These are phyloP conservation scores for Nycticebus coucang DNA, from an alignment of 2,113 vertebrate species.

Conservation along the genomic window DNA sequence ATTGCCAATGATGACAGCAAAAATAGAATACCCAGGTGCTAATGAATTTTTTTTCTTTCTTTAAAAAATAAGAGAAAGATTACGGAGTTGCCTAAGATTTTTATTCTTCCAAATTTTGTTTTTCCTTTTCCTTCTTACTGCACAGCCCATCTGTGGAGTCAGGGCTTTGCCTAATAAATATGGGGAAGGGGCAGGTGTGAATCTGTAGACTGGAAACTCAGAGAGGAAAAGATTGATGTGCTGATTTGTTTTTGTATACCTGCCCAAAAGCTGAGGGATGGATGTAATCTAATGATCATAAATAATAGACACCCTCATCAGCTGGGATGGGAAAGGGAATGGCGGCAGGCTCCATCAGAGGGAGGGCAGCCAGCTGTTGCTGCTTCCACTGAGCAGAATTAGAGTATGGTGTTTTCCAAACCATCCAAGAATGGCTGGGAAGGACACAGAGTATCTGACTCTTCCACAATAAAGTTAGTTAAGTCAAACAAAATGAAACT, in stretches of 20 bases:
- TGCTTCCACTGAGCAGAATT: not conserved
- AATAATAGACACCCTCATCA: constrained; percentile 65
- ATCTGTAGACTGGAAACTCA: constrained; percentile 53
- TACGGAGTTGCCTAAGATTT: not conserved
- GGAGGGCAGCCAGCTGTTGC: constrained; percentile 57
- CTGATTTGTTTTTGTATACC: constrained; percentile 54
- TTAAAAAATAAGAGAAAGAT: not conserved
- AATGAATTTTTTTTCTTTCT: not conserved
- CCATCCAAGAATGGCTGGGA: not conserved
- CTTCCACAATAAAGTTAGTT: not conserved
- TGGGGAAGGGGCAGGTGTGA: constrained; percentile 55
- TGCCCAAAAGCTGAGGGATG: constrained; percentile 66
- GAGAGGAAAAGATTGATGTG: constrained; percentile 59
- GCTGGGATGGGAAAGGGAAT: constrained; percentile 6
- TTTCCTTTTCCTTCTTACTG: not conserved
- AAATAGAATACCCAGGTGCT: not conserved
- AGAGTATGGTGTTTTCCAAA: not conserved
- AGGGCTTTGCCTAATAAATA: constrained; percentile 45
- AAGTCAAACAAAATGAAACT: not conserved
- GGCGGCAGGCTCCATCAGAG: not conserved
- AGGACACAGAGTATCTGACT: not conserved
- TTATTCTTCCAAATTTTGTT: not conserved
- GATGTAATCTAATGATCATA: constrained; percentile 59
- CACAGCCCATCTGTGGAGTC: constrained; percentile 28
- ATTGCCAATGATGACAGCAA: not conserved